Evolutionary conservation across 2,113 vertebrate genomes (phyloP).

Genomic region (Eulemur macaco): DNA sequence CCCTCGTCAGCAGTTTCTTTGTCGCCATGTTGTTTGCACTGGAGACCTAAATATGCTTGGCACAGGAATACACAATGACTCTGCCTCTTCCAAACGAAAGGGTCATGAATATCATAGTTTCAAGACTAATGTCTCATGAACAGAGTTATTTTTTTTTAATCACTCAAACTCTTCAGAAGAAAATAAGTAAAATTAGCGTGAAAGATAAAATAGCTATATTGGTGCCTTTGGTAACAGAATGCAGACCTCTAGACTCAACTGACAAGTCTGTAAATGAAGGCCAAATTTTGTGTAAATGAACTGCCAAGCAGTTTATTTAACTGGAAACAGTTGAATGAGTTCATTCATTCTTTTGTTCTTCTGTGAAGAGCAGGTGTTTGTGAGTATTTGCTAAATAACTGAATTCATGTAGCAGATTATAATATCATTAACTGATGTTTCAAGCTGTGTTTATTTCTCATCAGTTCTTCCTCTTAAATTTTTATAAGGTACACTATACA

Average conservation of each 20-base stretch:
- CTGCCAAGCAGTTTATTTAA: background rate
- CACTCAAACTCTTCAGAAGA: slow-evolving; percentile 6
- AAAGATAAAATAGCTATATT: slow-evolving; percentile 13
- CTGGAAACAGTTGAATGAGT: background rate
- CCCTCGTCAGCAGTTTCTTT: background rate
- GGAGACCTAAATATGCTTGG: background rate
- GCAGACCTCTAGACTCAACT: background rate
- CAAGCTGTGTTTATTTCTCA: background rate
- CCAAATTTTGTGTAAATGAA: slow-evolving; percentile 27
- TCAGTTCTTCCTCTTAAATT: background rate
- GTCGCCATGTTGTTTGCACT: background rate
- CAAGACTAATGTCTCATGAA: background rate
- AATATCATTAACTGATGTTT: background rate
- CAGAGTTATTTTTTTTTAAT: background rate
- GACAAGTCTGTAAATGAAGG: background rate
- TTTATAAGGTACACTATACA: background rate
- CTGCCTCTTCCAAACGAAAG: background rate
- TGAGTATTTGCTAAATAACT: slow-evolving; percentile 32
- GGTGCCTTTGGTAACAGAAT: background rate
- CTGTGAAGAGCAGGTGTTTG: background rate
- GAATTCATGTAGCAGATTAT: background rate
- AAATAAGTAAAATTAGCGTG: slow-evolving; percentile 14
- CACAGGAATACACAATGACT: background rate
- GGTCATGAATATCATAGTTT: background rate
- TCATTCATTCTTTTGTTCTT: background rate